Evolutionary conservation across 1,140 invertebrate genomes (phyloP).

Genomic region (Camponotus vicinus): DNA sequence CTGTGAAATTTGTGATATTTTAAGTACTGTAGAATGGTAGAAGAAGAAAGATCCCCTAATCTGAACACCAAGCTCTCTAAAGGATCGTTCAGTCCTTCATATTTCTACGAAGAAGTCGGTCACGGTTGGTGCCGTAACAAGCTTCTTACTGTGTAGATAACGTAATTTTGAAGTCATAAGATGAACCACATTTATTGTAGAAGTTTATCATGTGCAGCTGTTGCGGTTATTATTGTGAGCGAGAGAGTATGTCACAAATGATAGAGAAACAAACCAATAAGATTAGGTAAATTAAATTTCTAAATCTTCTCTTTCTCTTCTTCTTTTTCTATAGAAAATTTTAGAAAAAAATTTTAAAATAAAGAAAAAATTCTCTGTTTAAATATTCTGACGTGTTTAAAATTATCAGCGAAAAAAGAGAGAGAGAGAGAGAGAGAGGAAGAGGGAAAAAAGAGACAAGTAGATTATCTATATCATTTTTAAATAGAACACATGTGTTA

Average conservation of each 20-base stretch:
- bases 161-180: background rate
- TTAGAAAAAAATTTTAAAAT: background rate
- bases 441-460: no score
- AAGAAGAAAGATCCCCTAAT: background rate
- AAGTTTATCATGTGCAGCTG: background rate
- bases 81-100: background rate
- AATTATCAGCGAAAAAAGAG: background rate
- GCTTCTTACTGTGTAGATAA: slow-evolving; percentile 33
- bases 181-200: background rate
- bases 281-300: background rate
- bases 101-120: background rate
- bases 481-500: background rate
- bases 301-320: background rate
- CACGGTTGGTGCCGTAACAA: background rate
- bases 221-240: background rate
- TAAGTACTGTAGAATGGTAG: background rate
- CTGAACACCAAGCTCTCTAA: background rate
- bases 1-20: background rate
- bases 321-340: background rate
- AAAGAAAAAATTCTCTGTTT: background rate
- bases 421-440: no score
- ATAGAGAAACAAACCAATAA: background rate
- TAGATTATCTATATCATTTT: background rate
- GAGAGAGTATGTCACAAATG: background rate
- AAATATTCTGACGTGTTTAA: background rate